Base-by-base conservation (phyloP, 2,113 vertebrate species). In the Lepus europaeus region DNA sequence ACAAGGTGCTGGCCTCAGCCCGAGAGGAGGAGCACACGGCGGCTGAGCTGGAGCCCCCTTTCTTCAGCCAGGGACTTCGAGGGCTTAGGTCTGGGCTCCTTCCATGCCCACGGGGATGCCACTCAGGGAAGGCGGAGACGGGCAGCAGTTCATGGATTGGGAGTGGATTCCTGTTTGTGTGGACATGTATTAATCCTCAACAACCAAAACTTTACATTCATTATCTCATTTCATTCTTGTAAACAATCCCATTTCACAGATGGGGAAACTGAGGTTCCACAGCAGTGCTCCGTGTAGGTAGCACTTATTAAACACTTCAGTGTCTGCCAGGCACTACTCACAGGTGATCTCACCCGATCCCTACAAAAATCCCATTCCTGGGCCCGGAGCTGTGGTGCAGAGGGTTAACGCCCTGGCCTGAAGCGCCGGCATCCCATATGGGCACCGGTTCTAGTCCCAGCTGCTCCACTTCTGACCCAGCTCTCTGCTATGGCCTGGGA, bases 1-100 rank as follows among this genome's bases (percentile, higher is more conserved):
- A 95, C 97, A 97, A 96, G 88, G 97, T 89, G 88, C 89, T 95
- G 80, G 92, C 96, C 45, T 74, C 77, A 68, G 91, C 86, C 93
- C 95, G 96, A 96, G 95, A 76, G 91, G 92, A 77, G 70, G 78
- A 25, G 56, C 45, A 53, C 93, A 96, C 97, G 92, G 91, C 51
- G 95, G 69, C 66, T 90, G 73, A 90, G 77, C 73, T 33, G 73
- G 92, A 96, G 96, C 49, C 39, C 0, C 27, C 69, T 45, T 82
- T 59, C 87, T 31, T 64, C 73, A 22, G 74, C 59, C 22, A 1
- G 3, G 6, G 76, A 69, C 22, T 66, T 33, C 11, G 9, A 9
- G 29, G 73, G 61, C 68, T 68, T 29, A 14, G 11, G 31, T 17
- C 39, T 56, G 4, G 1, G 31, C 64, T 51, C 29, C 39, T 23